Evolutionary conservation across 2,113 vertebrate species (phyloP), one percentile per base, ranked within the genome.

Genomic region (Benitochromis conjunctus): DNA sequence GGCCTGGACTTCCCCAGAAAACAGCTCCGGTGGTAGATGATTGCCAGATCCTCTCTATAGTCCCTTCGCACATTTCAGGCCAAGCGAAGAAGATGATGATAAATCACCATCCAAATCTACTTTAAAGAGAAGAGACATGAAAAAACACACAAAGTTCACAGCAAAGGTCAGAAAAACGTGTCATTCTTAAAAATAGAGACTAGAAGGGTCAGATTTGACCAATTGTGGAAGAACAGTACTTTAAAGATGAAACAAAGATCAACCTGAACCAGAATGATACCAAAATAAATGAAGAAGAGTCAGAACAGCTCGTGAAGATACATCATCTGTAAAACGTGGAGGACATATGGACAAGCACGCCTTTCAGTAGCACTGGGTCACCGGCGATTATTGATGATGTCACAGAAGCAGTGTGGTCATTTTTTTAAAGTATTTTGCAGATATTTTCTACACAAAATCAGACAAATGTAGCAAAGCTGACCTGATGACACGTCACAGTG

Each of bases 31-130:
- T 26, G 66, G 1, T 46, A 21, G 14, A 48, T 2, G 41, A 71
- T 71, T 6, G 14, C 14, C 18, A 46, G 21, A 46, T 71, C 21
- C 5, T 48, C 9, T 48, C 66, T 5, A 29, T 5, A 1, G 24
- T 24, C 14, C 66, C 13, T 18, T 48, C 0, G 0, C 13, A 71
- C 8, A 46, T 71, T 46, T 71, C 21, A 71, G 66, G 14, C 38
- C 0, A 74, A 74, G 41, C 0, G 0, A 74, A 71, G 38, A 18
- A 74, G 66, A 18, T 0, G 0, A 74, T 0, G 0, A 26, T 16
- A 9, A 46, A 26, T 18, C 43, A 1, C 29, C 41, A 29, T 48
- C 14, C 13, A 71, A 71, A 7, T 11, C 5, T 71, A 26, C 66
- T 16, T 1, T 26, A 71, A 46, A 0, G 64, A 71, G 38, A 26